phyloP scores from a whole-genome alignment of 2,113 vertebrate genomes.

The Ophthalmolycus amberensis region DNA sequence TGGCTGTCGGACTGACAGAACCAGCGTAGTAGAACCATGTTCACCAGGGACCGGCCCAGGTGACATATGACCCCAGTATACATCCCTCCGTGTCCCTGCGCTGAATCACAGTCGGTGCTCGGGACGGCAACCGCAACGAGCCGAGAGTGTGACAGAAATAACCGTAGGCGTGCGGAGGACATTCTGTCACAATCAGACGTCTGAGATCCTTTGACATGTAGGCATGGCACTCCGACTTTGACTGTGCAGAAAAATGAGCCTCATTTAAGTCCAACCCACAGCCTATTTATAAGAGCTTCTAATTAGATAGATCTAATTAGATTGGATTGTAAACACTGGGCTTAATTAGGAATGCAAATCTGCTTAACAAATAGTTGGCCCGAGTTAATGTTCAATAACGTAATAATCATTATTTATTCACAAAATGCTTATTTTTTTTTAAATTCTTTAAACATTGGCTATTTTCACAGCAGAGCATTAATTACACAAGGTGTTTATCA shows the following conservation, averaged over 20 bases:
- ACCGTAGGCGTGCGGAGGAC: conserved; percentile 32
- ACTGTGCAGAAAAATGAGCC: conserved; percentile 8
- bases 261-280: conserved; percentile 22
- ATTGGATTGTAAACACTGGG: conserved; percentile 44
- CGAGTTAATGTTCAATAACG: conserved; percentile 7
- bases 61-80: conserved; percentile 70
- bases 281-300: conserved; percentile 21
- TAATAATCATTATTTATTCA: conserved; percentile 19
- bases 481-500: not conserved
- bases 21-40: conserved; percentile 78
- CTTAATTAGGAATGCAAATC: conserved; percentile 33
- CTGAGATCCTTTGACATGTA: conserved; percentile 60
- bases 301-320: conserved; percentile 43
- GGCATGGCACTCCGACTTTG: conserved; percentile 5
- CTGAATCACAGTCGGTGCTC: conserved; percentile 47
- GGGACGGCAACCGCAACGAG: conserved; percentile 36
- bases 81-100: conserved; percentile 45
- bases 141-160: conserved; percentile 54
- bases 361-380: conserved; percentile 6
- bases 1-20: conserved; percentile 74
- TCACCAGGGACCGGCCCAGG: conserved; percentile 66
- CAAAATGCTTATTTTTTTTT: not conserved
- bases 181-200: conserved; percentile 60
- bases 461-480: not conserved
- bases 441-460: not conserved